Conservation (phyloP, 2,888 invertebrate species). For the Beris chalybata region DNA sequence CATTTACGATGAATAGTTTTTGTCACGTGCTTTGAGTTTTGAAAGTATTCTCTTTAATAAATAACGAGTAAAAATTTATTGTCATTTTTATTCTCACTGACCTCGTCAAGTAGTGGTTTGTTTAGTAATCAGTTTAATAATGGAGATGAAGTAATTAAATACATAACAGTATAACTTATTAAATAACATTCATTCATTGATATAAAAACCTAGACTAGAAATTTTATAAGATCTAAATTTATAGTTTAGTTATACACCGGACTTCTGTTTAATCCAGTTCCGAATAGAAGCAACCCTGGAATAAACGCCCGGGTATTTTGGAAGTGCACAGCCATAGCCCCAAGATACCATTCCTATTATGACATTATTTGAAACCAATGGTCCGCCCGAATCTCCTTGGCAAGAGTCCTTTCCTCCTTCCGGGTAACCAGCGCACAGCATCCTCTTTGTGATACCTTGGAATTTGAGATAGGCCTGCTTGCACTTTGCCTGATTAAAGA, state of each 20-base stretch:
- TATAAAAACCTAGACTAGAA: neutral
- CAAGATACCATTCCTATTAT: conserved; percentile 58
- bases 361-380: conserved; percentile 53
- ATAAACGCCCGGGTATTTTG: conserved; percentile 59
- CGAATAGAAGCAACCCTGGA: conserved; percentile 53
- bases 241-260: too few relatives aligned
- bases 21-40: neutral
- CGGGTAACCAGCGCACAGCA: conserved; percentile 23
- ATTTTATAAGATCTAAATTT: too few relatives aligned
- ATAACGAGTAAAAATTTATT: neutral
- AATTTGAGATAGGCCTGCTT: conserved; percentile 56
- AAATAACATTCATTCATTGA: too few relatives aligned
- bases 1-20: conserved; percentile 3
- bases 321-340: conserved; percentile 59
- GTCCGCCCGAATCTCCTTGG: conserved; percentile 56
- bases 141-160: neutral
- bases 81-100: too few relatives aligned
- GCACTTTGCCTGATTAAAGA: conserved; percentile 59
- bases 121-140: too few relatives aligned
- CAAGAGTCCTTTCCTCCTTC: conserved; percentile 56
- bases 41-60: conserved; percentile 31
- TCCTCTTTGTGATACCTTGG: conserved; percentile 39
- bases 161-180: neutral
- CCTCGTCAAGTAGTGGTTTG: too few relatives aligned
- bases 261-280: conserved; percentile 51